phyloP scores from a whole-genome alignment of 2,113 vertebrate genomes.

The Toxotes jaculatrix region DNA sequence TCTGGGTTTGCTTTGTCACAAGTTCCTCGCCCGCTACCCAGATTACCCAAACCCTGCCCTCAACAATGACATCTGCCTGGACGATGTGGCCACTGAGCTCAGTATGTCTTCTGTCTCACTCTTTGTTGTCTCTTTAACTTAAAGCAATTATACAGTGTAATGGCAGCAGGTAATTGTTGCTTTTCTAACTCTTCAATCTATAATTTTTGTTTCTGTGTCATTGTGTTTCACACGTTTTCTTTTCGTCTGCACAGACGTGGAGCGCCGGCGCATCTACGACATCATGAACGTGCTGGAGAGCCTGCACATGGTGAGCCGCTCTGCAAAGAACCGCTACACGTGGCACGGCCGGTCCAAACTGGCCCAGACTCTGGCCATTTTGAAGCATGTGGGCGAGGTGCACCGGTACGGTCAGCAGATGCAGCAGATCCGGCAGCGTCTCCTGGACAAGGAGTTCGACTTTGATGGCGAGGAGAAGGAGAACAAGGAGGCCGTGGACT shows the following conservation, averaged over 20 bases:
- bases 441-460: slow-evolving; percentile 85
- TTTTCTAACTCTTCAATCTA: background rate
- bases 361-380: slow-evolving; percentile 88
- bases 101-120: slow-evolving; percentile 83
- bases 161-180: background rate
- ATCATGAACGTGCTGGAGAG: slow-evolving; percentile 98
- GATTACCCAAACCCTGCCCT: slow-evolving; percentile 88
- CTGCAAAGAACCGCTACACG: slow-evolving; percentile 94
- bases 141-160: background rate
- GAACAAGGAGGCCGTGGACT: slow-evolving; percentile 70
- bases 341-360: slow-evolving; percentile 94
- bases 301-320: slow-evolving; percentile 96
- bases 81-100: slow-evolving; percentile 94
- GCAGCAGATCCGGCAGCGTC: slow-evolving; percentile 88
- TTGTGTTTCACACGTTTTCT: background rate
- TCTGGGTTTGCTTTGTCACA: slow-evolving; percentile 93
- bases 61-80: slow-evolving; percentile 92
- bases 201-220: background rate
- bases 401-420: slow-evolving; percentile 91
- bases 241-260: slow-evolving; percentile 84
- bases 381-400: slow-evolving; percentile 89
- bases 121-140: background rate
- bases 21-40: slow-evolving; percentile 93
- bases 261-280: slow-evolving; percentile 95
- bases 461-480: slow-evolving; percentile 82